Evolutionary conservation across 2,888 invertebrate genomes (phyloP), one percentile per base, ranked within the genome.

Genomic region (Myathropa florea): DNA sequence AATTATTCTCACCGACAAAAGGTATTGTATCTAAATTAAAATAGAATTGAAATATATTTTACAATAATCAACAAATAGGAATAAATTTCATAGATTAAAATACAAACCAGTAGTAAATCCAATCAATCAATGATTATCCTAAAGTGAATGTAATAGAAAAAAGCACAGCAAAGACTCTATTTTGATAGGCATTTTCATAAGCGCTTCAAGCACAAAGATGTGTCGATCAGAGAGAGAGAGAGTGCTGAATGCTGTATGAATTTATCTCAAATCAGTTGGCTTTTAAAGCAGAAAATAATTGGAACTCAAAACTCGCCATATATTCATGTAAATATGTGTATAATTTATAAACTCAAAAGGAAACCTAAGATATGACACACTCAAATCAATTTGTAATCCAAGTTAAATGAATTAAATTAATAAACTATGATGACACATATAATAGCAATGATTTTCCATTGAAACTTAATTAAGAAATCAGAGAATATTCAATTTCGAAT

Each of bases 231-330:
- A 46, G 18, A 18, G 6, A 46, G 2, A 3, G 4, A 6, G 6
- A 28, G 28, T 6, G 3, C n/a, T 14, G 14, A 4, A 39, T 2
- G 18, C 46, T 18, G 46, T 53, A 7, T 30, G 30, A 55, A 70
- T 36, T 60, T 68, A 68, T 64, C 73, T 64, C 60, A 72, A 63
- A 82, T 64, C 64, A 70, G 55, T 72, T 81, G 61, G 61, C 73
- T 82, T 78, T 82, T 73, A 64, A 70, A 83, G 75, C 79, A 76
- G 14, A 26, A 75, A 75, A 65, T 53, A 75, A 83, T 86, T 86
- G 86, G 86, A 86, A 86, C 86, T 82, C 83, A 79, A 81, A 86
- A 86, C 86, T 86, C 86, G 86, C 86, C 83, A 83, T 79, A 75
- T 75, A 46, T 75, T 79, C 86, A 71, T 86, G 86, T 86, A 83